These are phyloP conservation scores for Diabrotica balteata DNA, from an alignment of 2,888 invertebrate species.

Conservation along the genomic window DNA sequence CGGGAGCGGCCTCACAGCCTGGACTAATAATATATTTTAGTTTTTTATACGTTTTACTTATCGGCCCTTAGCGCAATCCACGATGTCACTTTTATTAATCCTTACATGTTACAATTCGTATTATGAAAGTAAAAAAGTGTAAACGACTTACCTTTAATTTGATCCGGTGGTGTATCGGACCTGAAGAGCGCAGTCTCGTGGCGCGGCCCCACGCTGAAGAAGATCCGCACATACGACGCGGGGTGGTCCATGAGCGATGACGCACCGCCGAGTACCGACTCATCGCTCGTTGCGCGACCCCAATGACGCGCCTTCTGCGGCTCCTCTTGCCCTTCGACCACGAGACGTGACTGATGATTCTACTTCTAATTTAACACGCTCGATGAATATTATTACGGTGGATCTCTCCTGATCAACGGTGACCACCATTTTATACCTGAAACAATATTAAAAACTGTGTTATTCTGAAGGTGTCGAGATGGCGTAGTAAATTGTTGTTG, in stretches of 20 bases:
- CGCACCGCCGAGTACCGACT: constrained; percentile 61
- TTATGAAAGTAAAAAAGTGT: too few relatives aligned
- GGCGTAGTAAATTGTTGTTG: too few relatives aligned
- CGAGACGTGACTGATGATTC: background rate
- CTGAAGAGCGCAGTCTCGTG: constrained; percentile 59
- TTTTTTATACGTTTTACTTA: too few relatives aligned
- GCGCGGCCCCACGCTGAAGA: constrained; percentile 60
- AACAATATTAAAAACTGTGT: constrained; percentile 4
- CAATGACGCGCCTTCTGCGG: constrained; percentile 35
- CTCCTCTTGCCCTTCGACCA: constrained; percentile 3
- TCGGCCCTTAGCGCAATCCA: too few relatives aligned
- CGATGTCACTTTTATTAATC: too few relatives aligned
- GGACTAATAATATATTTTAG: too few relatives aligned
- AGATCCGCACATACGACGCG: constrained; percentile 60
- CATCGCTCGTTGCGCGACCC: constrained; percentile 65
- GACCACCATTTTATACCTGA: constrained; percentile 26
- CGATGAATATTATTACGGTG: too few relatives aligned
- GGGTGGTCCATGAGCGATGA: constrained; percentile 62
- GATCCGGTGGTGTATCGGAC: constrained; percentile 57
- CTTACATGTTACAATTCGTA: too few relatives aligned
- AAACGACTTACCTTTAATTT: constrained; percentile 56
- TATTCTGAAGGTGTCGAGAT: background rate
- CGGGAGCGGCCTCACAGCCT: too few relatives aligned
- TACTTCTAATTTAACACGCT: background rate
- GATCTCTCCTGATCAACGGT: background rate